Conservation (phyloP, 2,797 vertebrate species). For the Microtus californicus region DNA sequence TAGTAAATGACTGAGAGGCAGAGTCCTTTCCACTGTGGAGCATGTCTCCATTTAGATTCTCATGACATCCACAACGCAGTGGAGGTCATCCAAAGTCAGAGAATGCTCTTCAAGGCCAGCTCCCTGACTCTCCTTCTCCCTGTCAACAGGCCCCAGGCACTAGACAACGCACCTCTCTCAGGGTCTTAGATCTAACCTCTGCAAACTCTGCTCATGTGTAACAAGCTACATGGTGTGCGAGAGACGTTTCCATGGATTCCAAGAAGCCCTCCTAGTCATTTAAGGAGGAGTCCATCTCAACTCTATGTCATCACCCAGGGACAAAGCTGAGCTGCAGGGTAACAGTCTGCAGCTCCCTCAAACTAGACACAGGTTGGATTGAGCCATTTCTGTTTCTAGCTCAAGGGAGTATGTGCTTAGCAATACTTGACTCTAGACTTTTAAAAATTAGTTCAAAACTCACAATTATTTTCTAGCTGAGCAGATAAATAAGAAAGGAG, state of each 20-base stretch:
- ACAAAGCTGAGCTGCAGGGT: background rate
- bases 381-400: background rate
- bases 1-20: background rate
- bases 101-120: background rate
- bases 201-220: background rate
- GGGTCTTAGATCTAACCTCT: background rate
- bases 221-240: background rate
- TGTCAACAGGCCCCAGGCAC: background rate
- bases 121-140: background rate
- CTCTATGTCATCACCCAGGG: background rate
- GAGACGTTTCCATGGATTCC: slow-evolving; percentile 17
- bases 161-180: background rate
- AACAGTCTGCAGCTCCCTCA: background rate
- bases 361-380: background rate
- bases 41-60: background rate
- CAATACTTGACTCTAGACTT: slow-evolving; percentile 4
- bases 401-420: background rate
- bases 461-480: background rate
- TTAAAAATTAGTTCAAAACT: background rate
- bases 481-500: background rate
- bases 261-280: background rate
- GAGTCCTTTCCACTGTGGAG: background rate
- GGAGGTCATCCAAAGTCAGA: background rate
- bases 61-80: background rate
- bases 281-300: background rate